Percentiles rank a stretch among this genome's conserved stretches.
These are phyloP conservation scores for Orius insidiosus DNA, from an alignment of 1,140 invertebrate genomes.

Conservation along the genomic window DNA sequence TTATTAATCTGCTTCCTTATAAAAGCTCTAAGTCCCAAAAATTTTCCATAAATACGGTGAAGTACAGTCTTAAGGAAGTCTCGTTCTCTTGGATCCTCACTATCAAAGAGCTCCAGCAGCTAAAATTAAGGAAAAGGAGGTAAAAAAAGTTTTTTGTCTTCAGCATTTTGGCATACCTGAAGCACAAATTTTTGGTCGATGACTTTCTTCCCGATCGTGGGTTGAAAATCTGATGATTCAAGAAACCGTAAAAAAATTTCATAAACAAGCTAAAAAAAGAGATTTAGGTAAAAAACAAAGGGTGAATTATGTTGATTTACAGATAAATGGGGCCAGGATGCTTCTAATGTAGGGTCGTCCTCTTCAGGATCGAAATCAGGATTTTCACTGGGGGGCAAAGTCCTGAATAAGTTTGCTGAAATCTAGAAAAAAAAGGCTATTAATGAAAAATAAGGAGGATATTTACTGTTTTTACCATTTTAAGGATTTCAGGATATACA, in stretches of 20 bases:
- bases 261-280: slow-evolving; percentile 68
- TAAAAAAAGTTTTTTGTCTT: not conserved
- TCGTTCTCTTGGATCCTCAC: slow-evolving; percentile 94
- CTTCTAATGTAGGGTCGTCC: slow-evolving; percentile 96
- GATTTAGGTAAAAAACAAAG: slow-evolving; percentile 4
- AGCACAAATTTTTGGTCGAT: slow-evolving; percentile 99
- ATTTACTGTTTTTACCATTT: slow-evolving; percentile 58
- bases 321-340: slow-evolving; percentile 89
- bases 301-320: slow-evolving; percentile 17
- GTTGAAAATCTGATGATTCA: slow-evolving; percentile 94
- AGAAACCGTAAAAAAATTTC: slow-evolving; percentile 94
- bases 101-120: slow-evolving; percentile 96
- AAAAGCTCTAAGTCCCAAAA: slow-evolving; percentile 91
- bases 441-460: not conserved
- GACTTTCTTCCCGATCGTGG: slow-evolving; percentile 89
- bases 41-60: slow-evolving; percentile 99
- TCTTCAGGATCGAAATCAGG: slow-evolving; percentile 99
- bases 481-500: slow-evolving; percentile 93
- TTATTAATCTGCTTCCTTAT: slow-evolving; percentile 99
- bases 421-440: slow-evolving; percentile 63
- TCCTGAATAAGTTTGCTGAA: slow-evolving; percentile 91
- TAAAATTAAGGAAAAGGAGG: slow-evolving; percentile 29
- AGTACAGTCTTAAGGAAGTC: slow-evolving; percentile 98
- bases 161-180: slow-evolving; percentile 45
- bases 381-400: slow-evolving; percentile 94